Base-by-base conservation (phyloP, 2,797 vertebrate species). In the Petrocephalus sullivani region DNA sequence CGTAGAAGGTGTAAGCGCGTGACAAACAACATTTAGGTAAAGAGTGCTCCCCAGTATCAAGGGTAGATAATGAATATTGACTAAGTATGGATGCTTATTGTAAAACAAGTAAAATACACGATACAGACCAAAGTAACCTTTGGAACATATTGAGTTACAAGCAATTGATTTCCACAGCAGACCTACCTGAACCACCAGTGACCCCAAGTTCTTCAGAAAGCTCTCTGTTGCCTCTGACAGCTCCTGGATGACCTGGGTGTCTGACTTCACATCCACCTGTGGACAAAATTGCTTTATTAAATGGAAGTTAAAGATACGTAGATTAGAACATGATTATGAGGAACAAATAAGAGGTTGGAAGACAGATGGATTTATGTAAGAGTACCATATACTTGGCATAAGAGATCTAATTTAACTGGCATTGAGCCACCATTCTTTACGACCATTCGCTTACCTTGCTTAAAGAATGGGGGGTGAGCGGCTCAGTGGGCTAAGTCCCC, bases 151-250 rank as follows among this genome's bases (percentile, higher is more conserved):
- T 71, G 64, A 33, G 23, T 6, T 71, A 9, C 7, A 46, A 71
- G 64, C 28, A 23, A 67, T 23, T 37, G 21, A 14, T 16, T 21
- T 85, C 53, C 82, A 37, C 53, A 41, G 87, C 6, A 23, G 8
- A 89, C 94, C 92, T 95, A 99, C 98, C 97, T 99, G 97, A 28
- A 96, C 94, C 1, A 97, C 93, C 89, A 99, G 94, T 0, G 91
- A 94, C n/a, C 95, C 95, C 67, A 99, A 51, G 91, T 96, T 98
- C 33, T 96, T 94, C 92, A 96, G 93, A 86, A 99, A 93, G 8
- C 91, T 92, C 92, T 96, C 95, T 53, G 96, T 95, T 10, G 97
- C 96, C 92, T 90, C 94, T 60, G 94, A 91, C 23, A 99, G 94
- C 54, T 94, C 91, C 61, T 87, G 87, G 61, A 94, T 88, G 0